Evolutionary conservation across 2,113 vertebrate species (phyloP), one percentile per base, ranked within the genome.

Genomic region (Holacanthus passer): DNA sequence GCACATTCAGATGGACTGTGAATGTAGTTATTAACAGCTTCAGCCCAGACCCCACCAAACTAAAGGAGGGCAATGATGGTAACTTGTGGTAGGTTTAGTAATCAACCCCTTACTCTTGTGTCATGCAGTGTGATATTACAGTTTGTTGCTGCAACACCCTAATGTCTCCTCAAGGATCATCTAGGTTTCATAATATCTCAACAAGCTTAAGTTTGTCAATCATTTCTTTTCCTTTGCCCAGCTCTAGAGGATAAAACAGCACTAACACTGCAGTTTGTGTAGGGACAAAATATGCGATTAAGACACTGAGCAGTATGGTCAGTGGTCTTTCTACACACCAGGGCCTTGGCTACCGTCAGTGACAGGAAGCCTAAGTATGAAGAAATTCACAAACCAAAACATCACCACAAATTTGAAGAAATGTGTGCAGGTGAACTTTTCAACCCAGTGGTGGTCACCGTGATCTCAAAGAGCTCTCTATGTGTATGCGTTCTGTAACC

Each of bases 401-500:
- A 60, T 22, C 12, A 41, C 5, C 10, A 53, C 37, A n/a, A 62
- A 69, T 68, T 52, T 22, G n/a, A 19, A 45, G 27, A 69, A 35
- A 58, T 65, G 6, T 43, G 53, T 31, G 17, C 7, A 31, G 24
- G 31, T 41, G 10, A 72, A 81, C 31, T 58, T 65, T 63, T 77
- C 47, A 80, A 43, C 50, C 58, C 64, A 11, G 4, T 35, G 8
- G 22, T 9, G 22, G 24, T 66, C 52, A 27, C 10, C 0, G 8
- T 45, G 41, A 74, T 59, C 69, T 81, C 10, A 56, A 19, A 60
- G 14, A 24, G 22, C 22, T 83, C 5, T 79, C 19, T 66, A 3
- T 47, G 43, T 66, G 74, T 74, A 32, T 41, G 39, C 48, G 50
- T 47, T 55, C 22, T 45, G 73, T 83, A 63, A 29, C 62, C 72